Conservation (phyloP, 2,113 vertebrate genomes). For the human region GRCh38 chr9:94675001-94675500, state of each 20-base stretch:
- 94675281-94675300: not conserved
- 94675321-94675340: slow-evolving; percentile 18
- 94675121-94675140: not conserved
- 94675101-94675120: not conserved
- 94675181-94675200: not conserved
- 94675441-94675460: slow-evolving; percentile 26
- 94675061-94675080: not conserved
- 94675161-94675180: not conserved
- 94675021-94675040: not conserved
- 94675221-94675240: not conserved
- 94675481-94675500: not conserved
- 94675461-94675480: not conserved
- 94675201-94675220: not conserved
- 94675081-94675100: not conserved
- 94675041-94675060: not conserved
- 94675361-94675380: not conserved
- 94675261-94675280: not conserved
- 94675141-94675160: not conserved
- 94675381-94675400: slow-evolving; percentile 27
- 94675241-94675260: slow-evolving; percentile 11
- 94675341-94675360: slow-evolving; percentile 5
- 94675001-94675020: not conserved
- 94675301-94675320: slow-evolving; percentile 47
- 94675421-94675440: slow-evolving; percentile 25
- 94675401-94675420: not conserved